Conservation (phyloP, 2,797 vertebrate genomes). For the Tiaroga cobitis region DNA sequence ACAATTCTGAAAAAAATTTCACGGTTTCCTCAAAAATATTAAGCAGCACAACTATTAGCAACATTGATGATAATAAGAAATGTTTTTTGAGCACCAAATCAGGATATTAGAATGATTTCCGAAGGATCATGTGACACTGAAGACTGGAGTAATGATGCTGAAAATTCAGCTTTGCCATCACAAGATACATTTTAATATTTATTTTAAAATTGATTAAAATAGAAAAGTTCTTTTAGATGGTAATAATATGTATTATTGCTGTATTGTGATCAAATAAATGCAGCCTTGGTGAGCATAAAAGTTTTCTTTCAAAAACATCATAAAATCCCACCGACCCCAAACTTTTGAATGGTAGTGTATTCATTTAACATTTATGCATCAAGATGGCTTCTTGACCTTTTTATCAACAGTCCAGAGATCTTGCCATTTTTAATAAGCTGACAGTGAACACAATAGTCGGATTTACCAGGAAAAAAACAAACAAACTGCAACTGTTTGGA, state of each 20-base stretch:
- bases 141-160: not conserved
- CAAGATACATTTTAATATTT: not conserved
- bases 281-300: not conserved
- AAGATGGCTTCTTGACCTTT: slow-evolving; percentile 8
- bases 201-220: not conserved
- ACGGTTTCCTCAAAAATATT: not conserved
- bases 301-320: not conserved
- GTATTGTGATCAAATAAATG: not conserved
- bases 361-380: not conserved
- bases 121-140: not conserved
- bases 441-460: not conserved
- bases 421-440: not conserved
- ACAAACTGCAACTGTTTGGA: not conserved
- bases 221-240: not conserved
- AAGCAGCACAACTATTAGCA: not conserved
- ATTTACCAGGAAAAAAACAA: not conserved
- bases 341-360: not conserved
- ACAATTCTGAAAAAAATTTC: not conserved
- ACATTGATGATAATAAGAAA: not conserved
- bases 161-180: not conserved
- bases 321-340: not conserved
- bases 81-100: not conserved
- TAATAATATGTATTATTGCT: not conserved
- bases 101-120: not conserved
- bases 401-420: not conserved